Conservation (phyloP, 2,888 invertebrate genomes). For the Cosmorhoe ocellata region DNA sequence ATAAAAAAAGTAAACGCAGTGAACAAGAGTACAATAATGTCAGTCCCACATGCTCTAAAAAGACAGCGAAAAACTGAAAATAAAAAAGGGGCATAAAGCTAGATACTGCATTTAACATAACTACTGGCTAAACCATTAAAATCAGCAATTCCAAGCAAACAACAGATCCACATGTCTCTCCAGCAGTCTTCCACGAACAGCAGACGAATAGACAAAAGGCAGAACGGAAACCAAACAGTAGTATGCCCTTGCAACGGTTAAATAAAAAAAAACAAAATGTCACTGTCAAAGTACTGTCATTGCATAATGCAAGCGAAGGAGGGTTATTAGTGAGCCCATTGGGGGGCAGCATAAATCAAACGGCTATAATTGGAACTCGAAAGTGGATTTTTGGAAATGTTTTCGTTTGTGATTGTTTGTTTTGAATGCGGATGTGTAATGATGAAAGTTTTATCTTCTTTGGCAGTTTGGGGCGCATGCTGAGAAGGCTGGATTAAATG, state of each 20-base stretch:
- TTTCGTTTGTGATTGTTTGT: slow-evolving; percentile 38
- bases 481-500: slow-evolving; percentile 3
- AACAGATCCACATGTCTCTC: slow-evolving; percentile 36
- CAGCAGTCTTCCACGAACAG: slow-evolving; percentile 54
- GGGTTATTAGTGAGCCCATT: slow-evolving; percentile 39
- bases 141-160: slow-evolving; percentile 18
- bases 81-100: too few species aligned
- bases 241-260: slow-evolving; percentile 37
- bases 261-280: slow-evolving; percentile 30
- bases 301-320: slow-evolving; percentile 38
- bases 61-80: too few species aligned
- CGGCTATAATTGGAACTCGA: slow-evolving; percentile 36
- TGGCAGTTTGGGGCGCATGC: slow-evolving; percentile 16
- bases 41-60: too few species aligned
- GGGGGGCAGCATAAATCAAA: slow-evolving; percentile 52
- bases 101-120: slow-evolving; percentile 3
- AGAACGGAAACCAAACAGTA: slow-evolving; percentile 62
- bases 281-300: slow-evolving; percentile 33
- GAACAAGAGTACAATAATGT: too few species aligned
- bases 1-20: too few species aligned
- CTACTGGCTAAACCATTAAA: slow-evolving; percentile 29
- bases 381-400: slow-evolving; percentile 40
- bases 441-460: slow-evolving; percentile 34
- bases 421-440: slow-evolving; percentile 31
- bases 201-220: slow-evolving; percentile 39